These are phyloP conservation scores for Fissipunctia ypsillon DNA, from an alignment of 2,888 invertebrate genomes.

Conservation along the genomic window DNA sequence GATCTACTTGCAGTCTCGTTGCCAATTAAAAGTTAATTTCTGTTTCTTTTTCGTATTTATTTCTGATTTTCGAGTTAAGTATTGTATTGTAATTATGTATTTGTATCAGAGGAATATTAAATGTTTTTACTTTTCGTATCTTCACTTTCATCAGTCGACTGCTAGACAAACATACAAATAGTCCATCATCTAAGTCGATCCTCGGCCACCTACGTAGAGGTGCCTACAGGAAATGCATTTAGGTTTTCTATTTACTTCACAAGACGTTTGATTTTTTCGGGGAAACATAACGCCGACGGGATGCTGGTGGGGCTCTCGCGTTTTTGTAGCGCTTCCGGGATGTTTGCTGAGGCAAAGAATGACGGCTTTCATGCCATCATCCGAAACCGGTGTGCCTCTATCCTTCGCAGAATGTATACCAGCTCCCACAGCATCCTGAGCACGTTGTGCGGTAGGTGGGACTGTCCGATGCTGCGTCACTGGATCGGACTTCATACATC, in stretches of 20 bases:
- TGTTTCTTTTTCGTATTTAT: slow-evolving; percentile 1
- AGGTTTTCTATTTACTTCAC: neutral
- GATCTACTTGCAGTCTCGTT: neutral
- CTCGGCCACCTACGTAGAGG: too few relatives aligned
- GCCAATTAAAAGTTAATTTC: slow-evolving; percentile 22
- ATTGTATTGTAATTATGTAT: neutral
- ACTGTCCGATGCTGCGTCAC: too few relatives aligned
- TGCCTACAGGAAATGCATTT: neutral
- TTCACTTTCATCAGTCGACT: neutral
- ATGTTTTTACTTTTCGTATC: neutral
- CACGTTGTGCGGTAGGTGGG: too few relatives aligned
- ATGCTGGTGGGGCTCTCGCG: too few relatives aligned
- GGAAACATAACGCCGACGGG: too few relatives aligned
- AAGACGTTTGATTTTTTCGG: neutral
- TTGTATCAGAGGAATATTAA: neutral
- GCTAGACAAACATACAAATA: neutral
- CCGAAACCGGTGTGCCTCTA: too few relatives aligned
- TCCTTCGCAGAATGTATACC: too few relatives aligned
- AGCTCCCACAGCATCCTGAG: too few relatives aligned
- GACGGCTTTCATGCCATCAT: too few relatives aligned
- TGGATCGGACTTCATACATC: too few relatives aligned
- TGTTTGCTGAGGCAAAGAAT: too few relatives aligned
- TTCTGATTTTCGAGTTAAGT: neutral
- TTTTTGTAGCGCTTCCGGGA: too few relatives aligned
- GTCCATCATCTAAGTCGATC: neutral